These are phyloP conservation scores for Sebastes vulpes DNA, from an alignment of 2,797 vertebrate species.

Conservation along the genomic window DNA sequence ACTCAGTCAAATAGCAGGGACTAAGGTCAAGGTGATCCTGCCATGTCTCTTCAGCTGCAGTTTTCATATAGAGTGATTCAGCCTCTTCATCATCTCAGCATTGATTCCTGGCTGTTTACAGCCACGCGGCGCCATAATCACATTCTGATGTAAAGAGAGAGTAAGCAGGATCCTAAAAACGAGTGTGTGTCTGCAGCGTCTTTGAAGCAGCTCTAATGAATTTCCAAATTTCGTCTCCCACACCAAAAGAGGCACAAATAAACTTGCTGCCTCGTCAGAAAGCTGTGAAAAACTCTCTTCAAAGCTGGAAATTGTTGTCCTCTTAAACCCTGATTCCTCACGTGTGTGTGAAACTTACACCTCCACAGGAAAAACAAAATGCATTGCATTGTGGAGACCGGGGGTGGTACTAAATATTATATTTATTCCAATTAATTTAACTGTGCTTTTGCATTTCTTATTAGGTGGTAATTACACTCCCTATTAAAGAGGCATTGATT, in stretches of 20 bases:
- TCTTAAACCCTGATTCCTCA: slow-evolving; percentile 4
- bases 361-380: slow-evolving; percentile 1
- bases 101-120: slow-evolving; percentile 6
- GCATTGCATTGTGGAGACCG: not conserved
- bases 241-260: slow-evolving; percentile 18
- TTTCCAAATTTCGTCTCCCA: slow-evolving; percentile 23
- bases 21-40: slow-evolving; percentile 1
- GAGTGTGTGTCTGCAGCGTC: not conserved
- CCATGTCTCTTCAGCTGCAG: not conserved
- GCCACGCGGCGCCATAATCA: slow-evolving; percentile 5
- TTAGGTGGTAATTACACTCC: not conserved
- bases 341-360: not conserved
- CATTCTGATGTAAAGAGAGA: not conserved
- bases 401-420: not conserved
- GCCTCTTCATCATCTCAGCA: slow-evolving; percentile 30
- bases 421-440: slow-evolving; percentile 1
- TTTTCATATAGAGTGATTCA: slow-evolving; percentile 9
- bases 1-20: not conserved
- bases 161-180: slow-evolving; percentile 13
- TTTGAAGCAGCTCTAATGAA: slow-evolving; percentile 43
- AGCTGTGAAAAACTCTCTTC: slow-evolving; percentile 17
- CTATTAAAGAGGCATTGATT: not conserved
- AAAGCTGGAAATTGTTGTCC: slow-evolving; percentile 14
- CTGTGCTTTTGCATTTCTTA: not conserved
- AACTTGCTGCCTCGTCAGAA: slow-evolving; percentile 21